Evolutionary conservation across 2,113 vertebrate species (phyloP).

Genomic region (Sinocyclocheilus anshuiensis): DNA sequence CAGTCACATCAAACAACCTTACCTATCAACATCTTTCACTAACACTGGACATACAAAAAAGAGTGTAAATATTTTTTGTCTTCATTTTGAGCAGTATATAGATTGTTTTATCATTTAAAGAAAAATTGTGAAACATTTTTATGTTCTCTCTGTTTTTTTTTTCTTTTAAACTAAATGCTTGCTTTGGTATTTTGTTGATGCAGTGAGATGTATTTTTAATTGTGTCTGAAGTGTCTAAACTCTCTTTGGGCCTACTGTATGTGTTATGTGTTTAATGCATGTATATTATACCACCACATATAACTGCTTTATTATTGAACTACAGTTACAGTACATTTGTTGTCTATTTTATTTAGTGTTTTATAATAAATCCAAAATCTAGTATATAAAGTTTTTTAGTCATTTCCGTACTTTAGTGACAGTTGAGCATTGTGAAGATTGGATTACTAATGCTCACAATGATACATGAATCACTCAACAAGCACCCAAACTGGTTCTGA

Average conservation of each 20-base stretch:
- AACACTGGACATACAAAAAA: background rate
- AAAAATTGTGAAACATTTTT: too few species aligned
- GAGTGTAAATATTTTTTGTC: background rate
- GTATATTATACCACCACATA: background rate
- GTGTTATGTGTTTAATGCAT: background rate
- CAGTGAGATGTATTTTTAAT: background rate
- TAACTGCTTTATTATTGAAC: background rate
- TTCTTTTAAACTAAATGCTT: background rate
- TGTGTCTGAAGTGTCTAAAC: conserved; percentile 7
- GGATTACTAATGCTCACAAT: background rate
- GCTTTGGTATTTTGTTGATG: background rate
- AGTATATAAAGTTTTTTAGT: background rate
- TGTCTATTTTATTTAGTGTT: background rate
- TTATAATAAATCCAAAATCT: conserved; percentile 25
- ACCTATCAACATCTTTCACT: background rate
- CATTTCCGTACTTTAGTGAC: background rate
- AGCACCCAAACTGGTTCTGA: background rate
- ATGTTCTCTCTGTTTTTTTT: background rate
- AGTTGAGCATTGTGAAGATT: background rate
- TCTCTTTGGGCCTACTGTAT: background rate
- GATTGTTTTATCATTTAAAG: background rate
- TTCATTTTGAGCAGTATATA: background rate
- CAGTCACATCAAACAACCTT: background rate
- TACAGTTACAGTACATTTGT: background rate
- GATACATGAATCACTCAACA: background rate